These are phyloP conservation scores for Dufourea novaeangliae DNA, from an alignment of 1,140 invertebrate species.

Conservation along the genomic window DNA sequence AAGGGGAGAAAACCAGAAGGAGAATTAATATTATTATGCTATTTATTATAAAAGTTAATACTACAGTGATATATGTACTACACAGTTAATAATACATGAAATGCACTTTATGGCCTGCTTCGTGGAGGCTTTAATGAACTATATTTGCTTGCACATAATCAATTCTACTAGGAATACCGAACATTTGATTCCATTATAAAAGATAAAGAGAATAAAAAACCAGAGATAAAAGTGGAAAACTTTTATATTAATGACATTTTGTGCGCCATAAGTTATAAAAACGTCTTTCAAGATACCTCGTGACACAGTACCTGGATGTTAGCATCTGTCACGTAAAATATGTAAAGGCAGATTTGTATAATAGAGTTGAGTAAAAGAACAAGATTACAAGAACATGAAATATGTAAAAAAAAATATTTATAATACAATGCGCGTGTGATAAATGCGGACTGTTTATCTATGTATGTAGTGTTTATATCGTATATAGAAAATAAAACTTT, in stretches of 20 bases:
- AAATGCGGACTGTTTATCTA: slow-evolving; percentile 37
- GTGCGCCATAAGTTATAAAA: slow-evolving; percentile 41
- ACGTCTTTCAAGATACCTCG: slow-evolving; percentile 60
- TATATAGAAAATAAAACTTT: slow-evolving; percentile 53
- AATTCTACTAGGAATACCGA: slow-evolving; percentile 53
- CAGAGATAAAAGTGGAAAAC: not conserved
- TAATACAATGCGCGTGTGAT: slow-evolving; percentile 61
- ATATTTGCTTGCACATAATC: slow-evolving; percentile 66
- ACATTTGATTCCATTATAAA: slow-evolving; percentile 26
- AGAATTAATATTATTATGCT: slow-evolving; percentile 72
- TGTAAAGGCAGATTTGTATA: slow-evolving; percentile 48
- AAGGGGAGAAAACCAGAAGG: slow-evolving; percentile 56
- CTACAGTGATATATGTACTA: slow-evolving; percentile 62
- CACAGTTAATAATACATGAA: slow-evolving; percentile 59
- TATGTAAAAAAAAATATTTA: slow-evolving; percentile 58
- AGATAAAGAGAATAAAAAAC: not conserved
- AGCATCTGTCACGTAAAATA: slow-evolving; percentile 52
- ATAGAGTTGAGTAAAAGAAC: slow-evolving; percentile 50
- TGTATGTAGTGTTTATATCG: slow-evolving; percentile 57
- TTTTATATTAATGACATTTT: slow-evolving; percentile 39
- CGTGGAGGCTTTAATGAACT: slow-evolving; percentile 57
- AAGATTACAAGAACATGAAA: slow-evolving; percentile 40
- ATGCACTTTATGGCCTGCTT: slow-evolving; percentile 68
- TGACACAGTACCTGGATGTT: slow-evolving; percentile 56
- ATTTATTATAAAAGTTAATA: slow-evolving; percentile 76